A percentile compares a stretch with the other conserved stretches of the same genome.
phyloP scores from a whole-genome alignment of 2,888 invertebrate genomes.

The Meteorus cinctellus region DNA sequence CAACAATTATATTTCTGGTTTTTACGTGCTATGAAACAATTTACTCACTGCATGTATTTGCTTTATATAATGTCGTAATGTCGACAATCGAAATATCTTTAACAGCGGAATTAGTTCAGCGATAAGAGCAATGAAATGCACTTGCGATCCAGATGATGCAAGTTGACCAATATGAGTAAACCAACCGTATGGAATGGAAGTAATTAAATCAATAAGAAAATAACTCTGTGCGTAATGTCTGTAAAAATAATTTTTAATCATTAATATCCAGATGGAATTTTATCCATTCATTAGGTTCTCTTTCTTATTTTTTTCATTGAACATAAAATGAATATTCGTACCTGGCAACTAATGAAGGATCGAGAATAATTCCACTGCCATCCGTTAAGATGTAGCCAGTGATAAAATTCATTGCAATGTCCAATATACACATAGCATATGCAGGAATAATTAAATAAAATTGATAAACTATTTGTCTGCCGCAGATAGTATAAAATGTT shows the following conservation, averaged over 20 bases:
- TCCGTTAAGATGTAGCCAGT: slow-evolving; percentile 63
- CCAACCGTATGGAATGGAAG: slow-evolving; percentile 65
- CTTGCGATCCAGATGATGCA: slow-evolving; percentile 49
- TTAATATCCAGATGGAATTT: background rate
- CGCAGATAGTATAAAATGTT: slow-evolving; percentile 58
- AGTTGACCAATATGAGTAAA: slow-evolving; percentile 48
- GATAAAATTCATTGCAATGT: slow-evolving; percentile 66
- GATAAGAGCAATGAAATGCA: slow-evolving; percentile 55
- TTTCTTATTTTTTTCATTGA: background rate
- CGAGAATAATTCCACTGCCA: slow-evolving; percentile 60
- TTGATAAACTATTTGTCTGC: slow-evolving; percentile 34
- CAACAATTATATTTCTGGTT: background rate
- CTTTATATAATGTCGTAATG: slow-evolving; percentile 57
- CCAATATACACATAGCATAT: slow-evolving; percentile 57
- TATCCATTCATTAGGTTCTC: background rate
- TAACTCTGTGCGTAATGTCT: slow-evolving; percentile 66
- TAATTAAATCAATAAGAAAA: slow-evolving; percentile 67
- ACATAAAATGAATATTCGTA: slow-evolving; percentile 38
- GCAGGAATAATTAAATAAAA: slow-evolving; percentile 54
- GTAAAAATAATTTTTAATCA: slow-evolving; percentile 27
- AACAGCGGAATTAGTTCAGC: slow-evolving; percentile 60
- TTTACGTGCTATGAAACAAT: no score
- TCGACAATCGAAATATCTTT: slow-evolving; percentile 59
- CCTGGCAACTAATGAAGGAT: slow-evolving; percentile 58
- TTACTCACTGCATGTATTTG: slow-evolving; percentile 57